A percentile compares a stretch with the other conserved stretches of the same genome.
These are phyloP conservation scores for Thaumetopoea pityocampa DNA, from an alignment of 1,140 invertebrate species.

Conservation along the genomic window DNA sequence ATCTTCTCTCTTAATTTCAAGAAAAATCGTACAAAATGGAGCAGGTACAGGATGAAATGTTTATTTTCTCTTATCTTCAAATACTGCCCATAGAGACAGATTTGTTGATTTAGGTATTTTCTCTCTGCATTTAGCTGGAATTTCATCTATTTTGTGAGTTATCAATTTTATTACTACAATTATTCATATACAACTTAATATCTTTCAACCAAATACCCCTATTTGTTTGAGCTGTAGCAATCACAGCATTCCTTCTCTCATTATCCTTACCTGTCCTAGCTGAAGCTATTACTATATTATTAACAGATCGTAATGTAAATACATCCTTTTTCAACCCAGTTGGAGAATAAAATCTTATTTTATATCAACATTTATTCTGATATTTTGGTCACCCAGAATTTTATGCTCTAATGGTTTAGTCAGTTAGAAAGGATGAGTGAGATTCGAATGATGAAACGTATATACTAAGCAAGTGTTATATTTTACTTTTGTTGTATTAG, in stretches of 20 bases:
- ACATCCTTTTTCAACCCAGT: conserved; percentile 82
- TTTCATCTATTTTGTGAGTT: conserved; percentile 77
- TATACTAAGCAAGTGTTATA: no score
- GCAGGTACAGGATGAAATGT: conserved; percentile 78
- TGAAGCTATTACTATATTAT: conserved; percentile 83
- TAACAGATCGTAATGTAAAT: conserved; percentile 83
- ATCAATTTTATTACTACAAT: conserved; percentile 72
- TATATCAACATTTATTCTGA: conserved; percentile 88
- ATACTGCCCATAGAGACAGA: conserved; percentile 75
- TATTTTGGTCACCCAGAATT: conserved; percentile 88
- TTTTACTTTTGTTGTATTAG: no score
- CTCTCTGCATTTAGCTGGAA: conserved; percentile 80
- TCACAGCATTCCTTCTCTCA: conserved; percentile 81
- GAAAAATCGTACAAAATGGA: conserved; percentile 78
- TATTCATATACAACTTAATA: conserved; percentile 77
- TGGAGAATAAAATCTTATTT: conserved; percentile 81
- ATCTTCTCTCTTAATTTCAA: conserved; percentile 77
- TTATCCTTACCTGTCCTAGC: conserved; percentile 83
- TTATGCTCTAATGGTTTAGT: conserved; percentile 86
- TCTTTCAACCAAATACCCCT: conserved; percentile 75
- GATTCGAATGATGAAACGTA: no score
- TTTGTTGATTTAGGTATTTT: conserved; percentile 83
- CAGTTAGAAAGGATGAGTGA: no score
- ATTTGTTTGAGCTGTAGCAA: conserved; percentile 81
- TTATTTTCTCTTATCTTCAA: conserved; percentile 79